Evolutionary conservation across 1,140 invertebrate genomes (phyloP).

Genomic region (Cherax destructor): DNA sequence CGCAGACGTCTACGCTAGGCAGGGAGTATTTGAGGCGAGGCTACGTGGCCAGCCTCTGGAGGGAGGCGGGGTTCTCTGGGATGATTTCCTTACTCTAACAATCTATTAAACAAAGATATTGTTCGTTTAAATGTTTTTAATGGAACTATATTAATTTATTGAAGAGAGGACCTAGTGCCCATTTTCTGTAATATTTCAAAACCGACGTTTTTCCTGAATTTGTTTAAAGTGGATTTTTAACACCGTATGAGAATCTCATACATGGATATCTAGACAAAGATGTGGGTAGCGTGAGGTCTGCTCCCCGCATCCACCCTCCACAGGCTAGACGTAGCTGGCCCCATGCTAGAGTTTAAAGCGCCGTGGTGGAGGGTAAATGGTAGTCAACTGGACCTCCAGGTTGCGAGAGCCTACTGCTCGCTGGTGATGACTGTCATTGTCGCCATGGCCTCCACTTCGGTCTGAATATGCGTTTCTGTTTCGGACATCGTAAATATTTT

Average conservation of each 20-base stretch:
- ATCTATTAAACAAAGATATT: background rate
- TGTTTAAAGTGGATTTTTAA: background rate
- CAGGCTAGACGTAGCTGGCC: slow-evolving; percentile 56
- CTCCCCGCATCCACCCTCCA: background rate
- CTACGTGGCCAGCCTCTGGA: background rate
- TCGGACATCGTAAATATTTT: slow-evolving; percentile 11
- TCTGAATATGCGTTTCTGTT: background rate
- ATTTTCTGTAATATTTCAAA: background rate
- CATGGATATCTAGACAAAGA: background rate
- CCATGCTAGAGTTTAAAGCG: slow-evolving; percentile 52
- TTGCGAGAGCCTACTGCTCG: background rate
- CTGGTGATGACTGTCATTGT: background rate
- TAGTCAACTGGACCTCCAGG: slow-evolving; percentile 61
- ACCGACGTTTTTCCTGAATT: background rate
- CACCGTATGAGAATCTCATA: background rate
- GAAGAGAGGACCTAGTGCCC: background rate
- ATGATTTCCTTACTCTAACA: background rate
- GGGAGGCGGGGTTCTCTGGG: background rate
- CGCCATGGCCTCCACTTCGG: slow-evolving; percentile 4
- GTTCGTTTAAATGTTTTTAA: background rate
- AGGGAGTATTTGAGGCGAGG: background rate
- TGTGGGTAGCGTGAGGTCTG: background rate
- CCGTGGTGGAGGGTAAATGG: slow-evolving; percentile 57
- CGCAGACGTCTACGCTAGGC: background rate
- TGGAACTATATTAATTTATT: no score